phyloP scores from a whole-genome alignment of 2,113 vertebrate genomes.

The Larimichthys polyactis region DNA sequence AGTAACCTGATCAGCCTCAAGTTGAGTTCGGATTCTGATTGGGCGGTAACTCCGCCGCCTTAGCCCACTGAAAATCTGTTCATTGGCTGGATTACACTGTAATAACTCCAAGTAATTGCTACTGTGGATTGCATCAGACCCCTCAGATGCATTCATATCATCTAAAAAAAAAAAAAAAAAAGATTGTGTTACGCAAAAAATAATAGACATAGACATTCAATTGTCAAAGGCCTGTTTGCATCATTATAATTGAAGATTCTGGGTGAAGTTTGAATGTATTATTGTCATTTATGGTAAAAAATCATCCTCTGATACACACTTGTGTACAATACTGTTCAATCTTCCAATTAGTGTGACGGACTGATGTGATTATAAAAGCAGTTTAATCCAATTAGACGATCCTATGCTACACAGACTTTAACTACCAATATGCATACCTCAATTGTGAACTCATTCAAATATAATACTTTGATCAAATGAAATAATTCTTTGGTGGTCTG shows the following conservation, averaged over 20 bases:
- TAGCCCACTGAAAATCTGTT: slow-evolving; percentile 59
- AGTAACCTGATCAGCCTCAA: slow-evolving; percentile 50
- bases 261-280: slow-evolving; percentile 4
- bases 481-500: slow-evolving; percentile 27
- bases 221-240: neutral
- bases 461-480: slow-evolving; percentile 36
- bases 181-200: neutral
- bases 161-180: neutral
- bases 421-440: slow-evolving; percentile 9
- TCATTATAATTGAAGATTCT: slow-evolving; percentile 17
- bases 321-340: slow-evolving; percentile 2
- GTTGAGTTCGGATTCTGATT: slow-evolving; percentile 43
- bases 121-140: slow-evolving; percentile 36
- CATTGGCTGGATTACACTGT: slow-evolving; percentile 34
- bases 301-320: slow-evolving; percentile 27
- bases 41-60: slow-evolving; percentile 18
- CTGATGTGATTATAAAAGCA: slow-evolving; percentile 7
- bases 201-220: neutral
- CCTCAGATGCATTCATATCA: slow-evolving; percentile 34
- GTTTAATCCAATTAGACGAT: slow-evolving; percentile 60
- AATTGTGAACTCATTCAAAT: slow-evolving; percentile 26
- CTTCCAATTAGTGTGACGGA: slow-evolving; percentile 25
- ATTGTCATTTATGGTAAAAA: neutral
- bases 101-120: slow-evolving; percentile 28
- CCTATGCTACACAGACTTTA: slow-evolving; percentile 18